Conservation (phyloP, 1,140 invertebrate species). For the Drosophila grimshawi region DNA sequence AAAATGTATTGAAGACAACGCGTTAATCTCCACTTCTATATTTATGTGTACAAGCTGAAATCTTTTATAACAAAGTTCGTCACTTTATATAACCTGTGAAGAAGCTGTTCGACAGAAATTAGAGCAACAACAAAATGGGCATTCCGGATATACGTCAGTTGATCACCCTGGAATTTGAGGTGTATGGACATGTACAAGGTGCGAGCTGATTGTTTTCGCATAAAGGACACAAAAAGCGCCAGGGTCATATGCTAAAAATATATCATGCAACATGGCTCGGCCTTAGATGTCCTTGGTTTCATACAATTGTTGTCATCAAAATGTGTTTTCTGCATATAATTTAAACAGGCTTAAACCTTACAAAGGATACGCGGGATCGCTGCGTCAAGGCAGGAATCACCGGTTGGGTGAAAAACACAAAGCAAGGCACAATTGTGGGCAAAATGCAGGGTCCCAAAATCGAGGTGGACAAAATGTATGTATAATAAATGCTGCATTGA, state of each 20-base stretch:
- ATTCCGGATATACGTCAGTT: conserved; percentile 86
- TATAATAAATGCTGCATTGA: conserved; percentile 45
- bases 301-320: conserved; percentile 37
- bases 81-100: conserved; percentile 44
- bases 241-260: conserved; percentile 59
- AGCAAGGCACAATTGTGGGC: conserved; percentile 93
- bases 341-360: conserved; percentile 91
- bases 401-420: conserved; percentile 97
- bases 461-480: conserved; percentile 93
- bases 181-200: conserved; percentile 95
- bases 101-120: background rate
- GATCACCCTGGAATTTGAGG: conserved; percentile 94
- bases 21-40: background rate
- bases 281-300: conserved; percentile 65
- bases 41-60: background rate
- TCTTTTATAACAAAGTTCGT: background rate
- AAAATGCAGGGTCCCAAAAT: conserved; percentile 93
- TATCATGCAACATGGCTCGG: conserved; percentile 34
- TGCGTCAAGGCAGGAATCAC: conserved; percentile 89
- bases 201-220: background rate
- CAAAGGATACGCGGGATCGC: conserved; percentile 93
- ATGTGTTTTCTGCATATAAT: conserved; percentile 32
- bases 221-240: background rate
- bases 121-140: conserved; percentile 85
- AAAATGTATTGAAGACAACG: conserved; percentile 27